phyloP scores from a whole-genome alignment of 30 jellyfish, hydroid and myxozoan species.

The Chironex yamaguchii region DNA sequence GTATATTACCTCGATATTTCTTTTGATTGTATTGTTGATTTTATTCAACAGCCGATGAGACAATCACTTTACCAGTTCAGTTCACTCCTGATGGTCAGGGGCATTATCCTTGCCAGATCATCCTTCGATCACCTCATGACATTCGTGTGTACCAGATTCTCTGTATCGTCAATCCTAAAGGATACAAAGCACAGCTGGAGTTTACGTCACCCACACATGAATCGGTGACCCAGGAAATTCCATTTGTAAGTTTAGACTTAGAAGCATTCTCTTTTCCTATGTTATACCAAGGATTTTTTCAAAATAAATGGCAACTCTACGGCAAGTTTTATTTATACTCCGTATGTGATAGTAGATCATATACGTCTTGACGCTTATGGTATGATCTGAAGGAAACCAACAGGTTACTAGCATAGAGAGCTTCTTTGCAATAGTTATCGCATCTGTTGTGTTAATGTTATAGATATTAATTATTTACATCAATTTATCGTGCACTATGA shows the following conservation, averaged over 20 bases:
- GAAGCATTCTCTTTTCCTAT: too few species aligned
- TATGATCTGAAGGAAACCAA: too few species aligned
- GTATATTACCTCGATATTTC: too few species aligned
- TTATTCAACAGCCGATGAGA: conserved; percentile 42
- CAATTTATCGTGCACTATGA: too few species aligned
- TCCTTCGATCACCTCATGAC: conserved; percentile 77
- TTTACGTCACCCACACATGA: conserved; percentile 90
- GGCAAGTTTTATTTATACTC: neutral
- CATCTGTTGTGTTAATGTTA: too few species aligned
- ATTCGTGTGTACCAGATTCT: conserved; percentile 85
- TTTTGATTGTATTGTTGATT: too few species aligned
- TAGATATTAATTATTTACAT: too few species aligned
- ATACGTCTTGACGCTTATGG: neutral
- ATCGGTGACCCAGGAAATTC: conserved; percentile 83
- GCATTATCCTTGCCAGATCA: conserved; percentile 82
- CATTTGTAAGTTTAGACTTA: conserved; percentile 90
- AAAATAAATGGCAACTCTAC: neutral
- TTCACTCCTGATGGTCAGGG: conserved; percentile 90
- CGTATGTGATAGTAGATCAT: neutral
- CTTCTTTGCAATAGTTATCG: too few species aligned
- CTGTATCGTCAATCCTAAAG: conserved; percentile 81
- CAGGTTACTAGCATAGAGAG: too few species aligned
- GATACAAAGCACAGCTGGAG: conserved; percentile 76
- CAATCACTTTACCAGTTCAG: conserved; percentile 74
- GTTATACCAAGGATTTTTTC: neutral